phyloP scores from a whole-genome alignment of 2,797 vertebrate species.

The Gadopsis bispinosus region DNA sequence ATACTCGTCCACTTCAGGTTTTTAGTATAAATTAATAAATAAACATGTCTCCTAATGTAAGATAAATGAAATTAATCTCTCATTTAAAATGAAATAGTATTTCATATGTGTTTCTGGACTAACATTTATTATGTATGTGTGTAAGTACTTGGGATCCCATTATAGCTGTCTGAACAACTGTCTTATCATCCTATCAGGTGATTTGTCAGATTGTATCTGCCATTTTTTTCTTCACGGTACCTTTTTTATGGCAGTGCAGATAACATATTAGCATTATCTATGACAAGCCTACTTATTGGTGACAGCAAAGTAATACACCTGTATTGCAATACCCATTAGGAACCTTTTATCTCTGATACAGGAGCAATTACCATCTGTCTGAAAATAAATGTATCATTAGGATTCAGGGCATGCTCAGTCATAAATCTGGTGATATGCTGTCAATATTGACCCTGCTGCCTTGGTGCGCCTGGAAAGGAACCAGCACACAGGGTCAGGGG shows the following conservation, averaged over 20 bases:
- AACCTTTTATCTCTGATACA: conserved; percentile 62
- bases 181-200: conserved; percentile 8
- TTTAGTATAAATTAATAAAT: not conserved
- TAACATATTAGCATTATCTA: conserved; percentile 48
- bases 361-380: conserved; percentile 50
- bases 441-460: conserved; percentile 62
- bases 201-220: conserved; percentile 21
- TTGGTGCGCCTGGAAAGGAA: not conserved
- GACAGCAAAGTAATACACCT: conserved; percentile 54
- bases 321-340: conserved; percentile 53
- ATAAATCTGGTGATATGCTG: conserved; percentile 54
- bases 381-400: conserved; percentile 61
- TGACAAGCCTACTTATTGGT: conserved; percentile 42
- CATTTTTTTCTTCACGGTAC: conserved; percentile 17
- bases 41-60: not conserved
- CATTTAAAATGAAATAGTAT: not conserved
- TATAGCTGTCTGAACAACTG: conserved; percentile 9
- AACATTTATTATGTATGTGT: not conserved
- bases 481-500: conserved; percentile 15
- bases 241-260: conserved; percentile 35
- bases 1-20: not conserved
- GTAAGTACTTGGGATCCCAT: not conserved
- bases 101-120: not conserved
- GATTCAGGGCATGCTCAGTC: conserved; percentile 47
- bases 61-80: not conserved